Conservation (phyloP, 2,797 vertebrate species). For the Pseudochromis fuscus region DNA sequence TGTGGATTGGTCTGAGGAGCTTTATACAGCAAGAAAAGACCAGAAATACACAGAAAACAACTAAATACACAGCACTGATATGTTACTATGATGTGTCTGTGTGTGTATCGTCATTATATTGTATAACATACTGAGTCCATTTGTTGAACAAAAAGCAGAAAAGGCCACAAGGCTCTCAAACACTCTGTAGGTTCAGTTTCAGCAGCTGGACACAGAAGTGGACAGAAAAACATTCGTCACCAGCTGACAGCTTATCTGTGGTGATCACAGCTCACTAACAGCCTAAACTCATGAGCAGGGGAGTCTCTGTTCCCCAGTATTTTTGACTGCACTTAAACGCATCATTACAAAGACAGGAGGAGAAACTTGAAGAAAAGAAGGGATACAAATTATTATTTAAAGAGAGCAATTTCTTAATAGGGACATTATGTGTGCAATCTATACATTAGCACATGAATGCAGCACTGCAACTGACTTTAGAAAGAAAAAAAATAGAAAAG, state of each 20-base stretch:
- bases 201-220: slow-evolving; percentile 10
- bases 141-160: slow-evolving; percentile 21
- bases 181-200: slow-evolving; percentile 6
- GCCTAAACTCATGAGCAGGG: too few species aligned
- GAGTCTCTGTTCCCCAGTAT: too few species aligned
- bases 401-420: slow-evolving; percentile 2
- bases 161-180: slow-evolving; percentile 31
- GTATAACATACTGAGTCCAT: slow-evolving; percentile 12
- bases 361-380: too few species aligned
- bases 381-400: not conserved
- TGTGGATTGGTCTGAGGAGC: slow-evolving; percentile 33
- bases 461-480: not conserved
- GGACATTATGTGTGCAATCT: slow-evolving; percentile 21
- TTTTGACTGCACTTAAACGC: slow-evolving; percentile 1
- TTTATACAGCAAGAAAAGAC: slow-evolving; percentile 38
- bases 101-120: slow-evolving; percentile 11
- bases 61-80: slow-evolving; percentile 42
- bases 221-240: slow-evolving; percentile 17
- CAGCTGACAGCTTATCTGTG: not conserved
- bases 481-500: too few species aligned
- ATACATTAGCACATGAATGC: not conserved
- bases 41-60: slow-evolving; percentile 33
- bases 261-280: too few species aligned
- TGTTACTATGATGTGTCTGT: slow-evolving; percentile 14
- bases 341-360: not conserved